Conservation (phyloP, 2,113 vertebrate species). For the Dermatemys mawii region DNA sequence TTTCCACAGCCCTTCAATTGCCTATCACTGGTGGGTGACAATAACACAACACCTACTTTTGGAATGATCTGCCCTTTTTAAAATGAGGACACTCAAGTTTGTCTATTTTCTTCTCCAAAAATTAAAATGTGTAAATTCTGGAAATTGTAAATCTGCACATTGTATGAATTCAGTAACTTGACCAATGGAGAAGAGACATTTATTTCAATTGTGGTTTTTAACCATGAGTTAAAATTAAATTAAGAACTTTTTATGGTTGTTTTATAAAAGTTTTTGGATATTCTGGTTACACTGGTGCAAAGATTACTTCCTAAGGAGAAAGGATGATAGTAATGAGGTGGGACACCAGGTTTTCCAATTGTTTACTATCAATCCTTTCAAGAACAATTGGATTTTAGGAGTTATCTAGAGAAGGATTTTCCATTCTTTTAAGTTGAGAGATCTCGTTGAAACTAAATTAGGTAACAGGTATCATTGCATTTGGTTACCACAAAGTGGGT, state of each 20-base stretch:
- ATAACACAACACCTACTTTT: neutral
- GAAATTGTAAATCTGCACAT: fast-evolving
- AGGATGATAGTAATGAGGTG: neutral
- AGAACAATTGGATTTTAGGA: neutral
- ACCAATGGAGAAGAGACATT: neutral
- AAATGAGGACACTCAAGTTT: neutral
- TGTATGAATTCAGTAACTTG: neutral
- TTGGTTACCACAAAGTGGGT: neutral
- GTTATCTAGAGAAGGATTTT: neutral
- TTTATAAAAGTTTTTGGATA: neutral
- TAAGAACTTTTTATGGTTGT: neutral
- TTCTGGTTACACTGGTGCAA: neutral
- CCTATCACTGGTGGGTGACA: neutral
- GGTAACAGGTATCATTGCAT: neutral
- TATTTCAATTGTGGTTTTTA: neutral
- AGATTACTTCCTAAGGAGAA: neutral
- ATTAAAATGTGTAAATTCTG: neutral
- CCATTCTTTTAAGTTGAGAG: neutral
- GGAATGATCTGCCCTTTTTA: neutral
- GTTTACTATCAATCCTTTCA: conserved; percentile 17
- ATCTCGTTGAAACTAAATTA: neutral
- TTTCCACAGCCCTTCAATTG: neutral
- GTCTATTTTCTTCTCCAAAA: neutral
- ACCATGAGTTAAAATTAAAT: neutral
- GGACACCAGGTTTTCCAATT: neutral